phyloP scores from a whole-genome alignment of 92 coral and sea anemone species.

The Palythoa grandis region DNA sequence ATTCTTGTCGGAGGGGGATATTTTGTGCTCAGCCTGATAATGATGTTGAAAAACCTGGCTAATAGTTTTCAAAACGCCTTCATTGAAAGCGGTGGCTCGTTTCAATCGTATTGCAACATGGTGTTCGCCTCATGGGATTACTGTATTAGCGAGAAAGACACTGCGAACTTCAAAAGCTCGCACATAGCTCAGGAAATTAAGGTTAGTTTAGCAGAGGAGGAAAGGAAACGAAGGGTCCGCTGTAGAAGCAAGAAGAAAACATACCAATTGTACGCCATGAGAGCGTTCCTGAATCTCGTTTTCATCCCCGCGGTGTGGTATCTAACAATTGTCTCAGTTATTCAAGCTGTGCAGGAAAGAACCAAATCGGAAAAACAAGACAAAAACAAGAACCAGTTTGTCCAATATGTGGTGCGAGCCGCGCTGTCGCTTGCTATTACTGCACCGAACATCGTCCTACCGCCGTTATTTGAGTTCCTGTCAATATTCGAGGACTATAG shows the following conservation, averaged over 20 bases:
- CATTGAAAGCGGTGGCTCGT: slow-evolving; percentile 92
- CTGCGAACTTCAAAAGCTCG: slow-evolving; percentile 80
- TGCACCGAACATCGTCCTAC: slow-evolving; percentile 82
- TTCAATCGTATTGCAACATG: slow-evolving; percentile 87
- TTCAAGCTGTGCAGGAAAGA: slow-evolving; percentile 62
- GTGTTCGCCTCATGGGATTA: slow-evolving; percentile 96
- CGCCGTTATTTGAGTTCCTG: slow-evolving; percentile 88
- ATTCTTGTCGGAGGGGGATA: slow-evolving; percentile 88
- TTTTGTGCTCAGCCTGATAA: slow-evolving; percentile 72
- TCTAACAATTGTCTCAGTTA: slow-evolving; percentile 64
- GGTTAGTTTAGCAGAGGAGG: slow-evolving; percentile 72
- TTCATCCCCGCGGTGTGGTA: slow-evolving; percentile 89
- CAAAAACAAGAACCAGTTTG: slow-evolving; percentile 54
- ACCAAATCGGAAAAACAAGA: slow-evolving; percentile 48
- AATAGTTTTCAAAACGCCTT: slow-evolving; percentile 83
- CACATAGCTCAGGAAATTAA: slow-evolving; percentile 77
- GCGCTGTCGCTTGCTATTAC: slow-evolving; percentile 84
- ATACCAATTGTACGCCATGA: slow-evolving; percentile 61
- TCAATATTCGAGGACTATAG: slow-evolving; percentile 94
- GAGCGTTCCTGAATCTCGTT: slow-evolving; percentile 65
- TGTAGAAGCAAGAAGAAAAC: slow-evolving; percentile 75
- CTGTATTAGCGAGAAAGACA: slow-evolving; percentile 78
- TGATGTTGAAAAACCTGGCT: slow-evolving; percentile 81
- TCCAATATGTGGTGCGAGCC: slow-evolving; percentile 35
- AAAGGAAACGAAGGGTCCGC: slow-evolving; percentile 64